Evolutionary conservation across 2,797 vertebrate species (phyloP), one percentile per base, ranked within the genome.

Genomic region (Silurus lanzhouensis): DNA sequence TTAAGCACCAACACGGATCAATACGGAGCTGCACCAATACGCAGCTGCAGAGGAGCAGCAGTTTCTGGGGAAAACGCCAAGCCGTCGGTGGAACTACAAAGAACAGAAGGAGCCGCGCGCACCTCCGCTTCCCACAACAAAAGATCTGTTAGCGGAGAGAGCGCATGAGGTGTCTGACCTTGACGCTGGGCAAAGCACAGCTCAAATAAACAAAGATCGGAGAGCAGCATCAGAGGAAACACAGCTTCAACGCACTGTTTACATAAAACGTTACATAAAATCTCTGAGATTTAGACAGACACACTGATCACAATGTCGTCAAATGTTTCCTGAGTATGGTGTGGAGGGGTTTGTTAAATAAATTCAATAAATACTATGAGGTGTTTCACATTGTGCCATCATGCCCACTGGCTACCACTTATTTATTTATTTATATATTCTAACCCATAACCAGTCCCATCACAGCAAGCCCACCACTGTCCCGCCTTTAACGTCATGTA

Each of bases 1-100:
- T 74, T 83, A 67, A 67, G n/a, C 76, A 58, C 31, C 7, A 60
- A 82, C 75, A 55, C 66, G 22, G 80, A 87, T 85, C 79, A 64
- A 88, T 84, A 75, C 74, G 4, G 79, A 86, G 82, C 87, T 84
- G 8, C 78, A 60, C 15, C 76, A 63, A 57, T 13, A 83, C 67
- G n/a, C 27, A 27, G 57, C 25, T 82, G 25, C 68, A 46, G 22
- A 61, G 67, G 20, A 71, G 67, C 44, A 61, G 22, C 20, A 9
- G 81, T 44, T 71, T 60, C 67, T 72, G 67, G 27, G 55, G 81
- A n/a, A n/a, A 60, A 71, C 44, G 19, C 55, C 31, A 83, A 64
- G 48, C 48, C 6, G 4, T 74, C 19, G 22, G 22, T 25, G 55
- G 52, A 60, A 67, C 27, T 76, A 81, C 77, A 86, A 77, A 85